Evolutionary conservation across 2,797 vertebrate species (phyloP).

Genomic region (Sebastes minor): DNA sequence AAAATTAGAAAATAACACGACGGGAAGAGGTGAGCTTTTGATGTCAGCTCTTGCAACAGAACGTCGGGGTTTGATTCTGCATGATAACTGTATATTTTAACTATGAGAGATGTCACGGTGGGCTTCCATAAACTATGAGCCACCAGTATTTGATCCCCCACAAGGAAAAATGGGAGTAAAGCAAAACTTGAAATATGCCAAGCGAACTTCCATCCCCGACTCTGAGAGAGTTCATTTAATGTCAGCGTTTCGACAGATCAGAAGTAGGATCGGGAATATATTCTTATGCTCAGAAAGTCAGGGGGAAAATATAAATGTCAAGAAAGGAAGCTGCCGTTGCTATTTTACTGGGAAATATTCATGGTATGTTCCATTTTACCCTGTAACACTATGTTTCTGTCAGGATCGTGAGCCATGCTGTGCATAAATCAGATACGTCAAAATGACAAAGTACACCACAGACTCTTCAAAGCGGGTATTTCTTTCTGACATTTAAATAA

Average conservation of each 20-base stretch:
- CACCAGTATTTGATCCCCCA: background rate
- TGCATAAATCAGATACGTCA: background rate
- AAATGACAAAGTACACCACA: background rate
- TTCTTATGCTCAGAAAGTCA: background rate
- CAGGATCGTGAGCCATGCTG: background rate
- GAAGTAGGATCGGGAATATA: background rate
- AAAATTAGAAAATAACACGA: background rate
- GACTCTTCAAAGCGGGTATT: background rate
- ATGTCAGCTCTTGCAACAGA: background rate
- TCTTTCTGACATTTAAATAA: background rate
- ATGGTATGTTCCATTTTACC: background rate
- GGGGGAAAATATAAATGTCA: slow-evolving; percentile 17
- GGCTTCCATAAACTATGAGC: background rate
- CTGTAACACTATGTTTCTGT: background rate
- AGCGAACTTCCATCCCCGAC: background rate
- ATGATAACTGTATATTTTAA: background rate
- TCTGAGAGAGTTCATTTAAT: slow-evolving; percentile 15
- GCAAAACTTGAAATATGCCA: background rate
- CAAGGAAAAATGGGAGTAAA: background rate
- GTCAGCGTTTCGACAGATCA: slow-evolving; percentile 13
- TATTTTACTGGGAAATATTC: slow-evolving; percentile 2
- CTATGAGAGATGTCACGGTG: background rate
- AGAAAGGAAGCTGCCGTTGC: background rate
- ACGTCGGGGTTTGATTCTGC: background rate
- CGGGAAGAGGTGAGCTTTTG: background rate